Conservation (phyloP, 2,888 invertebrate species). For the Cryptocephalus moraei region DNA sequence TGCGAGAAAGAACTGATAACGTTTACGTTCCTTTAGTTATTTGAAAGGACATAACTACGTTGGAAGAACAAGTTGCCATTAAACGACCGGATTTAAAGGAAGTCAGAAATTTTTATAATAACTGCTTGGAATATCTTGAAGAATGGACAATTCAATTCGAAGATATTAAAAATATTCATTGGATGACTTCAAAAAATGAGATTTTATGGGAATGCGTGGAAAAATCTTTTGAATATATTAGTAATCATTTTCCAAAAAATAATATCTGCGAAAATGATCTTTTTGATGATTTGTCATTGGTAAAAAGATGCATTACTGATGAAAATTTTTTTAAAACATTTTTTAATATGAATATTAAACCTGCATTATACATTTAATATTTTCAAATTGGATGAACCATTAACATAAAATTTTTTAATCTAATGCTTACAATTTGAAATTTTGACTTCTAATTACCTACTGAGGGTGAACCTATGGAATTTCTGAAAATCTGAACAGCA, state of each 20-base stretch:
- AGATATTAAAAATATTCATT: slow-evolving; percentile 1
- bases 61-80: slow-evolving; percentile 2
- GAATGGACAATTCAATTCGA: too few relatives aligned
- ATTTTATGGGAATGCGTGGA: too few relatives aligned
- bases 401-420: too few relatives aligned
- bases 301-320: background rate
- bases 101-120: background rate
- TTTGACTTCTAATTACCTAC: too few relatives aligned
- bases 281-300: background rate
- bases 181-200: slow-evolving; percentile 1
- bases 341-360: background rate
- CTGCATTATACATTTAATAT: too few relatives aligned
- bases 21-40: slow-evolving; percentile 1
- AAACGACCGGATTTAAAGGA: too few relatives aligned
- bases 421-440: too few relatives aligned
- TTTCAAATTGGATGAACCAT: too few relatives aligned
- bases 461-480: too few relatives aligned
- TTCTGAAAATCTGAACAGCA: too few relatives aligned
- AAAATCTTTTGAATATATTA: slow-evolving; percentile 2
- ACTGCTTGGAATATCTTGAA: too few relatives aligned
- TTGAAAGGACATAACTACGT: slow-evolving; percentile 1
- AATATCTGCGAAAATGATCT: slow-evolving; percentile 2
- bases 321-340: background rate
- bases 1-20: slow-evolving; percentile 2
- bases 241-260: slow-evolving; percentile 2